These are phyloP conservation scores for Eulemur rubriventer DNA, from an alignment of 2,797 vertebrate genomes.

Conservation along the genomic window DNA sequence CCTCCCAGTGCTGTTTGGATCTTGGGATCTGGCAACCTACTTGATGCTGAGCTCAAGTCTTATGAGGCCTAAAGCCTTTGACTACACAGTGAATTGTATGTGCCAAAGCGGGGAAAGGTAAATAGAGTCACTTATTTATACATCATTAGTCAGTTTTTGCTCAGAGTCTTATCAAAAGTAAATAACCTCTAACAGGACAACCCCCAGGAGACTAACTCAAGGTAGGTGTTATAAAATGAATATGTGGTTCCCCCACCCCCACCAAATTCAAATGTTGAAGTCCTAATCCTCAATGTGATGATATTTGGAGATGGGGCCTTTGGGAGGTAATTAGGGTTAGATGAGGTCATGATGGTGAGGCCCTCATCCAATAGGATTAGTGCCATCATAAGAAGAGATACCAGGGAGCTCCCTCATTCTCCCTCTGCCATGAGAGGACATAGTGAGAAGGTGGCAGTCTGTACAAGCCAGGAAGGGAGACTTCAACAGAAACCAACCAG, in stretches of 20 bases:
- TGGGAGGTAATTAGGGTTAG: not conserved
- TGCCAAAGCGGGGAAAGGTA: not conserved
- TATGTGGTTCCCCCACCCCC: not conserved
- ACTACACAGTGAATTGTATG: not conserved
- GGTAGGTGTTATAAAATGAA: not conserved
- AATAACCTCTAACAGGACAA: not conserved
- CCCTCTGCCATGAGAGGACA: not conserved
- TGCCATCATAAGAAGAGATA: not conserved
- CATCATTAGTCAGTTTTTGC: not conserved
- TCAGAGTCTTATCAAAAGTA: conserved; percentile 16
- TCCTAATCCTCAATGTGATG: not conserved
- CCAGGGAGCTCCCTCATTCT: not conserved
- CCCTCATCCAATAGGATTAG: not conserved
- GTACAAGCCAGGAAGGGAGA: not conserved
- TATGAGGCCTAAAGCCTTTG: not conserved
- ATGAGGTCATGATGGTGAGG: not conserved
- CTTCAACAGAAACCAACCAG: not conserved
- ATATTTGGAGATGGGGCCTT: not conserved
- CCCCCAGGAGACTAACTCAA: not conserved
- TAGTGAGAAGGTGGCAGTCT: not conserved
- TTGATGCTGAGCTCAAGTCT: not conserved
- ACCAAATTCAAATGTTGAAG: not conserved
- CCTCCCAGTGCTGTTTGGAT: not conserved
- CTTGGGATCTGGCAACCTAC: not conserved
- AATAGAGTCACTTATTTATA: not conserved